Conservation (phyloP, 2,113 vertebrate genomes). For the Cyanoramphus novaezelandiae region DNA sequence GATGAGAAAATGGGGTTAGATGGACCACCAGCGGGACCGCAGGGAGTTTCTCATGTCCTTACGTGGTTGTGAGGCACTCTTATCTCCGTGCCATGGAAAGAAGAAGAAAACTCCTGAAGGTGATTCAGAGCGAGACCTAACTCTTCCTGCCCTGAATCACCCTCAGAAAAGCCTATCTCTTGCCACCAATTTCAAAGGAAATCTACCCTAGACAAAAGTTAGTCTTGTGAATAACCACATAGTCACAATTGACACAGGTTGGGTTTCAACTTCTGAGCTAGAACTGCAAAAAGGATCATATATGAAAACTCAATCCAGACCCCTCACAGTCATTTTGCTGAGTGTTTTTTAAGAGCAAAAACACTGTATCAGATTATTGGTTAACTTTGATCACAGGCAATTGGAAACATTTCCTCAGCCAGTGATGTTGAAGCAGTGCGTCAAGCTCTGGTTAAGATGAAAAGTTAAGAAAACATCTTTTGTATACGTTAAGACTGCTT, state of each 20-base stretch:
- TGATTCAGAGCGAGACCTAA: slow-evolving; percentile 33
- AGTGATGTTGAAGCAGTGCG: background rate
- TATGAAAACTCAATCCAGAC: background rate
- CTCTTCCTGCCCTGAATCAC: slow-evolving; percentile 48
- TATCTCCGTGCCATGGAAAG: background rate
- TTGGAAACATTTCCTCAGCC: slow-evolving; percentile 52
- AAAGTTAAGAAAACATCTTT: slow-evolving; percentile 58
- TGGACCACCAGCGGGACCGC: background rate
- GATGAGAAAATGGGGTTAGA: background rate
- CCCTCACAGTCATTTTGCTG: slow-evolving; percentile 12
- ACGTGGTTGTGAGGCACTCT: background rate
- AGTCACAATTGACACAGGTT: slow-evolving; percentile 33
- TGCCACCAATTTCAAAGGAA: background rate
- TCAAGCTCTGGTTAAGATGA: slow-evolving; percentile 58
- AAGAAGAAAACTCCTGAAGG: background rate
- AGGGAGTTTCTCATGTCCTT: background rate
- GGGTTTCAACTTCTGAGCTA: background rate
- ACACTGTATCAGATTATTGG: background rate
- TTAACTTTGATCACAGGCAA: slow-evolving; percentile 35
- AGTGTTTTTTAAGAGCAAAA: slow-evolving; percentile 29
- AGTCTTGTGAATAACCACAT: background rate
- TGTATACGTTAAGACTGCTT: slow-evolving; percentile 38
- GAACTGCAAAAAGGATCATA: background rate
- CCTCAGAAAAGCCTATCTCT: slow-evolving; percentile 10
- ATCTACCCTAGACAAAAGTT: background rate